Evolutionary conservation across 2,888 invertebrate genomes (phyloP).

Genomic region (Andrena minutula): DNA sequence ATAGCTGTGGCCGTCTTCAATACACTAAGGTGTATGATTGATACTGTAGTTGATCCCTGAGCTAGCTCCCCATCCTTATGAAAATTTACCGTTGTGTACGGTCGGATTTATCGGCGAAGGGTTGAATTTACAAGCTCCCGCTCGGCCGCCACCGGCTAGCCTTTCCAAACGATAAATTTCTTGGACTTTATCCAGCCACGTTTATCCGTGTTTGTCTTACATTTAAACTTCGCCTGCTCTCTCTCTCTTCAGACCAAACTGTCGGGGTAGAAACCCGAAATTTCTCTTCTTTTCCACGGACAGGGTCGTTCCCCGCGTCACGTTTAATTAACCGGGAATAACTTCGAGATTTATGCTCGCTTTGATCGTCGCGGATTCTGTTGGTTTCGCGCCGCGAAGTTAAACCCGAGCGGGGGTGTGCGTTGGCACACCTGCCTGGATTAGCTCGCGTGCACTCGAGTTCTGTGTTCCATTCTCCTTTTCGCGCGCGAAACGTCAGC

Average conservation of each 20-base stretch:
- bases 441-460: neutral
- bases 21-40: slow-evolving; percentile 8
- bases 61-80: slow-evolving; percentile 59
- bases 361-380: slow-evolving; percentile 34
- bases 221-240: slow-evolving; percentile 53
- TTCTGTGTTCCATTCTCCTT: neutral
- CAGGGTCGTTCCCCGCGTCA: slow-evolving; percentile 6
- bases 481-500: too few relatives aligned
- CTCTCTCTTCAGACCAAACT: neutral
- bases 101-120: slow-evolving; percentile 60
- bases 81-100: slow-evolving; percentile 66
- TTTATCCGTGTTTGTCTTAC: slow-evolving; percentile 73
- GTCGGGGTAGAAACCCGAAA: neutral
- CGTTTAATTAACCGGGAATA: slow-evolving; percentile 49
- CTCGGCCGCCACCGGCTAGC: slow-evolving; percentile 38
- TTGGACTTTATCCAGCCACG: slow-evolving; percentile 73
- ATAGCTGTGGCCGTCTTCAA: neutral
- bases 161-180: slow-evolving; percentile 73
- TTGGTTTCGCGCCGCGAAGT: slow-evolving; percentile 8
- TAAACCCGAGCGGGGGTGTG: neutral
- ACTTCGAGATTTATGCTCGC: slow-evolving; percentile 37
- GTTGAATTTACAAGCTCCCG: slow-evolving; percentile 62
- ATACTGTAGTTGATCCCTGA: slow-evolving; percentile 8
- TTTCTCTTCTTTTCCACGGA: slow-evolving; percentile 21
- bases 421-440: neutral